Evolutionary conservation across 2,113 vertebrate species (phyloP), one percentile per base, ranked within the genome.

Genomic region (Falcunculus frontatus): DNA sequence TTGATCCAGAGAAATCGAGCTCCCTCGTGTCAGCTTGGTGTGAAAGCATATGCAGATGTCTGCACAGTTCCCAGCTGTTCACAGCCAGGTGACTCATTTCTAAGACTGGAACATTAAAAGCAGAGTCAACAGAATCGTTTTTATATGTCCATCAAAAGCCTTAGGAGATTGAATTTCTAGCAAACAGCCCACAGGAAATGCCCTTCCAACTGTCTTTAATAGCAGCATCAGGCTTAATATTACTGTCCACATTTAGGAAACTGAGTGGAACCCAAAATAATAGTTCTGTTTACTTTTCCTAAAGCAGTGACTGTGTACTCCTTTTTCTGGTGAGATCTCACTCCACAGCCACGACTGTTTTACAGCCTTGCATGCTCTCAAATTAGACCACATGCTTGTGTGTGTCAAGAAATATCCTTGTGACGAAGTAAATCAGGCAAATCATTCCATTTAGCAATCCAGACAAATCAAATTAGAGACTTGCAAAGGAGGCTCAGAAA

Each of bases 391-490:
- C 53, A 11, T 12, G 29, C 74, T 80, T 82, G 64, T 29, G 44
- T 59, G 8, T 13, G 53, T 74, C 70, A 83, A 59, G 69, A 74
- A 76, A 60, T 2, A 5, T 69, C 89, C 67, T 78, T 57, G 55
- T 70, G 78, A 76, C 53, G 79, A 80, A 83, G 77, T 37, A 60
- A 81, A 87, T 52, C 68, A 55, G 47, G 30, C 65, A 89, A 57
- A 82, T 79, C 83, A 47, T 93, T 53, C 83, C 69, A 29, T 87
- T 87, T 87, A 87, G 85, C 78, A 89, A 84, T 59, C 47, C 86
- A 86, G 83, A 63, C 70, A 93, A 93, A 96, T 81, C 75, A 46
- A 92, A 87, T 94, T 91, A 84, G 4, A 65, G 56, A 57, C 69
- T 76, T 0, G 1, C 60, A 84, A 72, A 94, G 44, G 50, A 86